A percentile compares a stretch with the other conserved stretches of the same genome.
Conservation (phyloP, 2,113 vertebrate species). For the Crocuta crocuta region DNA sequence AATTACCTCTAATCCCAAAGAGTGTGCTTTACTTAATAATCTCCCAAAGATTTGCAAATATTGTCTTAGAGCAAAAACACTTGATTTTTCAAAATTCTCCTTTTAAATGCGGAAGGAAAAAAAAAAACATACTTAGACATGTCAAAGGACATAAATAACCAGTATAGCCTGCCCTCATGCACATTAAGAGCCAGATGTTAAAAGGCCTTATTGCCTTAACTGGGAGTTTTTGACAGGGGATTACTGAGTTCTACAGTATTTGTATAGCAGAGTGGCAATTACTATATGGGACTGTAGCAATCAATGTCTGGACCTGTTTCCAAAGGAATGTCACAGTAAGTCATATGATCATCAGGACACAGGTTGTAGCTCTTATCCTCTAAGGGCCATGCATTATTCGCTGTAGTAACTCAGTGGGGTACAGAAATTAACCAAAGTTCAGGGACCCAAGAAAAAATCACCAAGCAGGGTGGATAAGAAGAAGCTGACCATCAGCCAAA, state of each 20-base stretch:
- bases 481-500: not conserved
- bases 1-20: slow-evolving; percentile 62
- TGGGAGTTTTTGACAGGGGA: not conserved
- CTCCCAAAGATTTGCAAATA: slow-evolving; percentile 53
- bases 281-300: not conserved
- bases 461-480: not conserved
- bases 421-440: slow-evolving; percentile 66
- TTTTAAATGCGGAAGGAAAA: slow-evolving; percentile 19
- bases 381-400: not conserved
- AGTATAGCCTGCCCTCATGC: rapidly evolving
- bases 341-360: not conserved
- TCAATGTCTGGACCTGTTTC: not conserved
- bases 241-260: not conserved
- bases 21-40: not conserved
- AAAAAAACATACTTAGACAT: not conserved
- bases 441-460: not conserved
- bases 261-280: not conserved
- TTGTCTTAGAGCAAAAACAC: not conserved
- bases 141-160: not conserved
- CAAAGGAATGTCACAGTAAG: not conserved
- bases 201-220: not conserved
- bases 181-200: not conserved
- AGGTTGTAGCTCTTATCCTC: not conserved
- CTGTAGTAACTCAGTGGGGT: not conserved
- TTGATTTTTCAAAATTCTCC: slow-evolving; percentile 55